These are phyloP conservation scores for Atta cephalotes DNA, from an alignment of 1,140 invertebrate genomes.

Conservation along the genomic window DNA sequence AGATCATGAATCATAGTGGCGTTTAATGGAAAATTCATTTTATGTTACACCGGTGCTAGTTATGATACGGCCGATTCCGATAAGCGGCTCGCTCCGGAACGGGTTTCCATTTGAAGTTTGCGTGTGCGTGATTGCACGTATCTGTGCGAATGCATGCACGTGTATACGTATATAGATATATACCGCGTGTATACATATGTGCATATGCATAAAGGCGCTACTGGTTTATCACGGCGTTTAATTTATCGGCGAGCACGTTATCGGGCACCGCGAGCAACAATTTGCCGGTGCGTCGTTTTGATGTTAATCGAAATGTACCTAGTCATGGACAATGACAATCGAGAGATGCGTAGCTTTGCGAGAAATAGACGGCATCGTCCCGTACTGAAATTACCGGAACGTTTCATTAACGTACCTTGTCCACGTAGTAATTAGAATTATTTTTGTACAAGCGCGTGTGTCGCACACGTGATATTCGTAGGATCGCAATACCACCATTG, in stretches of 20 bases:
- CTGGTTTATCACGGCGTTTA: conserved; percentile 72
- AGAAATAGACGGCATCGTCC: neutral
- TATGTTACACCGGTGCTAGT: conserved; percentile 61
- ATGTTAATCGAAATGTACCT: conserved; percentile 71
- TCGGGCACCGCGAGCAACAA: conserved; percentile 68
- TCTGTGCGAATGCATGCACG: neutral
- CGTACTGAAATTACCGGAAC: conserved; percentile 37
- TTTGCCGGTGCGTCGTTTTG: conserved; percentile 67
- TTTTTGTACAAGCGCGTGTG: conserved; percentile 18
- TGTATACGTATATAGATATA: neutral
- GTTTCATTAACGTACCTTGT: conserved; percentile 51
- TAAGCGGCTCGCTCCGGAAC: conserved; percentile 66
- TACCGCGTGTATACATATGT: too few relatives aligned
- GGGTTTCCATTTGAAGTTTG: conserved; percentile 67
- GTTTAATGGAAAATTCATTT: conserved; percentile 76
- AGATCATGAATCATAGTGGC: conserved; percentile 64
- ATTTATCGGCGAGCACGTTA: conserved; percentile 71
- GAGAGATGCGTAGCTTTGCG: conserved; percentile 19
- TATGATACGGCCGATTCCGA: conserved; percentile 73
- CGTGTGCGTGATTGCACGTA: neutral
- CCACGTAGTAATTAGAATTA: conserved; percentile 46
- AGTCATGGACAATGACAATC: conserved; percentile 62
- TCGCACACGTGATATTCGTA: neutral
- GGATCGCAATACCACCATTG: neutral
- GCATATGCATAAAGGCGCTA: conserved; percentile 57